These are phyloP conservation scores for Strix aluco DNA, from an alignment of 2,113 vertebrate genomes.

Conservation along the genomic window DNA sequence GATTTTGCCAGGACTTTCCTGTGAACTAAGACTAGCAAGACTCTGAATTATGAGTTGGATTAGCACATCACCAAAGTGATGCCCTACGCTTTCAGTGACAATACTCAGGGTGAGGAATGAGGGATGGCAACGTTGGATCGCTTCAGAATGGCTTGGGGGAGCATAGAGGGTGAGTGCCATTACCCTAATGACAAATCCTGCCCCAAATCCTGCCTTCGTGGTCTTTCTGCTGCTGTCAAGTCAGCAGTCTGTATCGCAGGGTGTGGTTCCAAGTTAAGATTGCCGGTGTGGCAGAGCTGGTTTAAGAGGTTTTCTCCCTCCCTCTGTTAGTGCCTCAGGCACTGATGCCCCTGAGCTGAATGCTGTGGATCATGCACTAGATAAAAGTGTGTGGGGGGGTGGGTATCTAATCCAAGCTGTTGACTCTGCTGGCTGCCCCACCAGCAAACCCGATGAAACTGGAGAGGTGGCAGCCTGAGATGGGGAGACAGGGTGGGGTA, in stretches of 20 bases:
- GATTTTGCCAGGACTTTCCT: background rate
- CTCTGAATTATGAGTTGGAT: background rate
- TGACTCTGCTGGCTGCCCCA: background rate
- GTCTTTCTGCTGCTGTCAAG: background rate
- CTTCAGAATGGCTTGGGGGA: background rate
- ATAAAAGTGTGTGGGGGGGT: background rate
- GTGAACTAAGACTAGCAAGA: background rate
- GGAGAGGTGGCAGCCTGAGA: background rate
- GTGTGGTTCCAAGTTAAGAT: background rate
- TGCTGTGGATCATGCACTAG: background rate
- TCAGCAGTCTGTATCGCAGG: background rate
- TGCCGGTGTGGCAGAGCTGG: background rate
- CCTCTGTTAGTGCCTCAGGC: background rate
- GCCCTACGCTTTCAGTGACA: background rate
- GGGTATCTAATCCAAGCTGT: background rate
- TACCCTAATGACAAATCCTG: background rate
- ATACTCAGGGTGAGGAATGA: background rate
- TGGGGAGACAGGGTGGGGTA: background rate
- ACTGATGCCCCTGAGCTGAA: background rate
- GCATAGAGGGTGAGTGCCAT: background rate
- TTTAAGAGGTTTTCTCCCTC: slow-evolving; percentile 14
- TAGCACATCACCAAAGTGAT: background rate
- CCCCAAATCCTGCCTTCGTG: background rate
- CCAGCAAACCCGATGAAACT: background rate
- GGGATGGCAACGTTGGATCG: accelerated